Percentiles rank a stretch among this genome's conserved stretches.
Conservation (phyloP, 2,797 vertebrate species). For the Molossus molossus region DNA sequence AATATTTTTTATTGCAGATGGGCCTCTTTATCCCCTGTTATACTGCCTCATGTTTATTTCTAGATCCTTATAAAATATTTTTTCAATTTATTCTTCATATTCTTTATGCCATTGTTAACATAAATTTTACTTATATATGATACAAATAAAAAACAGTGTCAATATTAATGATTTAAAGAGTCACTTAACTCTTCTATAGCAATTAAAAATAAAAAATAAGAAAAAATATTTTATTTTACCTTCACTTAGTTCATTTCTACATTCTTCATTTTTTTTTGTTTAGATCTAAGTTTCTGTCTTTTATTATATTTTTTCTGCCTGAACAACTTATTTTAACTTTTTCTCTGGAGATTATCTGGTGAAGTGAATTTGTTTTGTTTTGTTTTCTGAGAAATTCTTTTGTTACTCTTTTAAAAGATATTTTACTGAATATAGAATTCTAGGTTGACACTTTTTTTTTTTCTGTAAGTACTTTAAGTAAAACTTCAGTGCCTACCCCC, state of each 20-base stretch:
- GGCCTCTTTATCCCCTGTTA: background rate
- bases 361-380: background rate
- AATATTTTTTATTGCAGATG: too few species aligned
- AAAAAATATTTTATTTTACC: background rate
- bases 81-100: background rate
- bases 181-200: background rate
- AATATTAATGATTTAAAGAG: background rate
- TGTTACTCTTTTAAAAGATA: background rate
- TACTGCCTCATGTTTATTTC: background rate
- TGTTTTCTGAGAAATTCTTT: constrained; percentile 52
- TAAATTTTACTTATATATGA: background rate
- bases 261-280: background rate
- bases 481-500: background rate
- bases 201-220: background rate
- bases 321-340: background rate
- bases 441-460: background rate
- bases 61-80: background rate
- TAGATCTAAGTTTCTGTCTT: background rate
- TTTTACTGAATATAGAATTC: constrained; percentile 33
- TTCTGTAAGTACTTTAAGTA: background rate
- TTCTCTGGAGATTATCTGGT: background rate
- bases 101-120: background rate
- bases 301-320: background rate
- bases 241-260: background rate
- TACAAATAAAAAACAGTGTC: background rate